Conservation (phyloP, 2,113 vertebrate species). For the Trogon melanurus region DNA sequence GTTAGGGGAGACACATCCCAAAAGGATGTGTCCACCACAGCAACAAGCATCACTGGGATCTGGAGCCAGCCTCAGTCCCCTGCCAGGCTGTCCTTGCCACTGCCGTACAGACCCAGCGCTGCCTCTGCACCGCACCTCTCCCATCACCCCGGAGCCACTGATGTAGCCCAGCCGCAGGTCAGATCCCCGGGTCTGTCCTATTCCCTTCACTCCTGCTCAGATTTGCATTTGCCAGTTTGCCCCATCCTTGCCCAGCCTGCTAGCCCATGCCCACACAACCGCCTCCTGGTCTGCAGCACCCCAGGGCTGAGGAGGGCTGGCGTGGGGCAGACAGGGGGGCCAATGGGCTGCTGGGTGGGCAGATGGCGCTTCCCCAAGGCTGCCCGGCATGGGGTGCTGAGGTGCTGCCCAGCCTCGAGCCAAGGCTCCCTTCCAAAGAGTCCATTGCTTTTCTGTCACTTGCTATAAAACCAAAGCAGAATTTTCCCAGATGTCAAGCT, state of each 20-base stretch:
- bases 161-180: neutral
- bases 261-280: fast-evolving
- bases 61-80: fast-evolving
- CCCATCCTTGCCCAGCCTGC: neutral
- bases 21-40: neutral
- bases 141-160: fast-evolving
- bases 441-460: neutral
- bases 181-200: neutral
- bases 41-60: neutral
- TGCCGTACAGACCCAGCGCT: neutral
- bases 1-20: neutral
- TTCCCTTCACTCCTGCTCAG: neutral
- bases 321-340: fast-evolving
- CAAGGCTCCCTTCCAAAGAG: neutral
- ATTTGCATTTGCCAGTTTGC: neutral
- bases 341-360: fast-evolving
- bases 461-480: constrained; percentile 3
- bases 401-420: neutral
- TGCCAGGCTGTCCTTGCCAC: neutral
- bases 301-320: neutral
- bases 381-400: neutral
- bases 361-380: neutral
- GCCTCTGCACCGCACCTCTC: neutral
- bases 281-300: neutral
- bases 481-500: constrained; percentile 64